Percentiles rank a stretch among this genome's conserved stretches.
Conservation (phyloP, 2,113 vertebrate genomes). For the Spea multiplicata region DNA sequence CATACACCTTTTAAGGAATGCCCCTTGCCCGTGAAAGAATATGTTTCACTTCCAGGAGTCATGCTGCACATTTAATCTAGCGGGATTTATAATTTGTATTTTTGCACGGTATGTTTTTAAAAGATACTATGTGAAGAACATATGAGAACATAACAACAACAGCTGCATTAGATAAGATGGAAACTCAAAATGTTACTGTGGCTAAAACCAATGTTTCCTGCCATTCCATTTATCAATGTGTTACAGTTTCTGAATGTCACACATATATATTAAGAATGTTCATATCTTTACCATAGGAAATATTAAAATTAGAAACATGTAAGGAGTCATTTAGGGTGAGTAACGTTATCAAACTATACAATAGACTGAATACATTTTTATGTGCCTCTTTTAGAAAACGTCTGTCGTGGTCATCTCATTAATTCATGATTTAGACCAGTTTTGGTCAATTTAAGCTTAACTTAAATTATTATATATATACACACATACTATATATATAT, state of each 20-base stretch:
- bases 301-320: not conserved
- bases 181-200: not conserved
- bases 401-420: too few relatives aligned
- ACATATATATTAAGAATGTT: not conserved
- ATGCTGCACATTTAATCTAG: slow-evolving; percentile 12
- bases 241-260: not conserved
- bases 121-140: not conserved
- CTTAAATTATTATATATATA: too few relatives aligned
- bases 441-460: too few relatives aligned
- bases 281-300: not conserved
- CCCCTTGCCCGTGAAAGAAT: slow-evolving; percentile 10
- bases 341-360: too few relatives aligned
- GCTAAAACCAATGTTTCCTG: not conserved
- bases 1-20: slow-evolving; percentile 27
- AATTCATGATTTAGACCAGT: too few relatives aligned
- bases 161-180: not conserved
- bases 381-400: too few relatives aligned
- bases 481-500: too few relatives aligned
- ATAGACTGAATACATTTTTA: too few relatives aligned
- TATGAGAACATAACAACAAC: not conserved
- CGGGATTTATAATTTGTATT: slow-evolving; percentile 8
- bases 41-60: slow-evolving; percentile 25
- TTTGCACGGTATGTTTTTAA: not conserved
- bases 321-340: too few relatives aligned
- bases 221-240: not conserved